Evolutionary conservation across 2,113 vertebrate genomes (phyloP).

Genomic region (Poeciliopsis occidentalis): DNA sequence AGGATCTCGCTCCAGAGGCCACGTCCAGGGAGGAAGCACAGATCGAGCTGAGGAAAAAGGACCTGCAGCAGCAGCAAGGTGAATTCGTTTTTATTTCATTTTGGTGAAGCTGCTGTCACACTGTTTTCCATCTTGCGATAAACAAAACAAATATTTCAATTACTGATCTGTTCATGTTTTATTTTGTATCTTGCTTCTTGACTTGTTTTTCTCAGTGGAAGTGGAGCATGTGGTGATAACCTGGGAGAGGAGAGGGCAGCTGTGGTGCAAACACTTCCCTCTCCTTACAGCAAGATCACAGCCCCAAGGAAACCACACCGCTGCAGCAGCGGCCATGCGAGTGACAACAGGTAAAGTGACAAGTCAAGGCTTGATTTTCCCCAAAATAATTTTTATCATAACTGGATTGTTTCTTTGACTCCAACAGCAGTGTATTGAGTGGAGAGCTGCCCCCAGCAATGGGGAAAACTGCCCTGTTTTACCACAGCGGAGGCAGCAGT

Average conservation of each 20-base stretch:
- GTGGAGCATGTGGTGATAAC: slow-evolving; percentile 30
- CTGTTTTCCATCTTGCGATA: neutral
- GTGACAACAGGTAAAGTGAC: slow-evolving; percentile 84
- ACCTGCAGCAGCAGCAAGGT: slow-evolving; percentile 41
- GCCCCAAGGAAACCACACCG: slow-evolving; percentile 92
- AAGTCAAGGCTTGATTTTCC: neutral
- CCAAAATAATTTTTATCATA: neutral
- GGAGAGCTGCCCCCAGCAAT: slow-evolving; percentile 97
- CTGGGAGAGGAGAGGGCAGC: slow-evolving; percentile 81
- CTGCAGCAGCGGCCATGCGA: slow-evolving; percentile 96
- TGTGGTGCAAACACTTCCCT: slow-evolving; percentile 87
- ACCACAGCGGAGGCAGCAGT: slow-evolving; percentile 97
- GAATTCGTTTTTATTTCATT: slow-evolving; percentile 9
- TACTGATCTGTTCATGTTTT: neutral
- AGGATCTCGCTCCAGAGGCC: slow-evolving; percentile 73
- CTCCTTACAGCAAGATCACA: slow-evolving; percentile 98
- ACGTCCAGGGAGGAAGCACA: slow-evolving; percentile 67
- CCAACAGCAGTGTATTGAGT: slow-evolving; percentile 93
- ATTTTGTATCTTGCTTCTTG: neutral
- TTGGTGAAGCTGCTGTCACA: neutral
- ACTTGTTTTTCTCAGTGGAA: slow-evolving; percentile 53
- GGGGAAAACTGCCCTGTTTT: slow-evolving; percentile 96
- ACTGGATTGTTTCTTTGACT: slow-evolving; percentile 1
- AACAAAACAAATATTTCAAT: neutral
- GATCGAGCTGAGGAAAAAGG: slow-evolving; percentile 64